These are phyloP conservation scores for Eubasilissa splendida DNA, from an alignment of 2,888 invertebrate genomes.

Conservation along the genomic window DNA sequence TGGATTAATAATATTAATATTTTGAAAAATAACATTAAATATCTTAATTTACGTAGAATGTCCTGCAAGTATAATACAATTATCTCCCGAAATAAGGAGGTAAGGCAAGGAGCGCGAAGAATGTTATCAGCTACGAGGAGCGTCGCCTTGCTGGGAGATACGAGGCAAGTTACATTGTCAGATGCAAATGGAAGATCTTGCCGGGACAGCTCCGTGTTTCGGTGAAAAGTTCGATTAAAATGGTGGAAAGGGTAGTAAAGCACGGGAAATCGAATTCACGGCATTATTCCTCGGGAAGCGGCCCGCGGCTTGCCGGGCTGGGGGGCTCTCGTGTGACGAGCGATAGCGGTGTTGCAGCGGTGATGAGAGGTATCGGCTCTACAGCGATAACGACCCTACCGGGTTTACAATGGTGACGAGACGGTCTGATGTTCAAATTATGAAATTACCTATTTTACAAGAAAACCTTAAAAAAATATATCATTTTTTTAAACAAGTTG, in stretches of 20 bases:
- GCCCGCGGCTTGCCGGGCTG: not conserved
- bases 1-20: no score
- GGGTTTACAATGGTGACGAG: no score
- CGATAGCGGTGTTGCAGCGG: not conserved
- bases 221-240: not conserved
- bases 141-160: not conserved
- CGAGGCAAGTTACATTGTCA: not conserved
- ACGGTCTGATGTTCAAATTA: no score
- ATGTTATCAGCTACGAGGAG: not conserved
- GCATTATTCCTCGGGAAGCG: not conserved
- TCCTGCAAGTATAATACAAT: no score
- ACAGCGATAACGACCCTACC: no score
- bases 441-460: no score
- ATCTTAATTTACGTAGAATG: no score
- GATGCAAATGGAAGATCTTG: not conserved
- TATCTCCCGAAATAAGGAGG: no score
- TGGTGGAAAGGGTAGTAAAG: not conserved
- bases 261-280: not conserved
- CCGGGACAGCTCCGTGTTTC: not conserved
- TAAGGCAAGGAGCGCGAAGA: not conserved
- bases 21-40: no score
- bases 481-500: no score
- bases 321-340: not conserved
- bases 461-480: no score
- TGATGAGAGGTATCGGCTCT: not conserved